Evolutionary conservation across 2,797 vertebrate genomes (phyloP).

Genomic region (Ctenopoma multispine): DNA sequence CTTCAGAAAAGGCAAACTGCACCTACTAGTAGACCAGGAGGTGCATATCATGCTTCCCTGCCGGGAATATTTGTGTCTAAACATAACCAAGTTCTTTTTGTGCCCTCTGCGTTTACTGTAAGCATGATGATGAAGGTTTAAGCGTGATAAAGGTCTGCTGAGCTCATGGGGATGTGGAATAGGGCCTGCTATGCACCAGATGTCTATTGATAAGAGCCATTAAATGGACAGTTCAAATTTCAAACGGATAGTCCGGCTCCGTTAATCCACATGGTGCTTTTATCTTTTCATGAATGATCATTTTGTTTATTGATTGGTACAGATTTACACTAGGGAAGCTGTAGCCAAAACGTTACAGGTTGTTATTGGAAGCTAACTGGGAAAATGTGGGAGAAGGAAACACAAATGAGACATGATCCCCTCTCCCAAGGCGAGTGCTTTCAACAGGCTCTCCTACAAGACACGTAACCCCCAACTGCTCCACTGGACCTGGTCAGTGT

Average conservation of each 20-base stretch:
- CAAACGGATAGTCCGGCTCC: neutral
- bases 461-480: constrained; percentile 42
- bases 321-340: constrained; percentile 15
- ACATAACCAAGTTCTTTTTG: neutral
- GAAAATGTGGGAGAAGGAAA: constrained; percentile 9
- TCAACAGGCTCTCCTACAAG: constrained; percentile 47
- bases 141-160: too few relatives aligned
- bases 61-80: neutral
- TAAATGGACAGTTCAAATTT: too few relatives aligned
- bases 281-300: constrained; percentile 10
- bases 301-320: constrained; percentile 33
- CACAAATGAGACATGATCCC: constrained; percentile 35
- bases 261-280: constrained; percentile 22
- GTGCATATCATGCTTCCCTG: too few relatives aligned
- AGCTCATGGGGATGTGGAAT: too few relatives aligned
- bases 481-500: constrained; percentile 24
- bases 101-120: neutral
- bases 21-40: neutral
- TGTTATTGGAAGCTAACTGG: constrained; percentile 16
- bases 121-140: too few relatives aligned
- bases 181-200: too few relatives aligned
- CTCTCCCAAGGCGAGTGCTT: constrained; percentile 23
- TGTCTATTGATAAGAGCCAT: neutral
- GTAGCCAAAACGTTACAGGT: constrained; percentile 29
- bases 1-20: neutral